Conservation (phyloP, 30 jellyfish, hydroid and myxozoan species). For the Morbakka virulenta region DNA sequence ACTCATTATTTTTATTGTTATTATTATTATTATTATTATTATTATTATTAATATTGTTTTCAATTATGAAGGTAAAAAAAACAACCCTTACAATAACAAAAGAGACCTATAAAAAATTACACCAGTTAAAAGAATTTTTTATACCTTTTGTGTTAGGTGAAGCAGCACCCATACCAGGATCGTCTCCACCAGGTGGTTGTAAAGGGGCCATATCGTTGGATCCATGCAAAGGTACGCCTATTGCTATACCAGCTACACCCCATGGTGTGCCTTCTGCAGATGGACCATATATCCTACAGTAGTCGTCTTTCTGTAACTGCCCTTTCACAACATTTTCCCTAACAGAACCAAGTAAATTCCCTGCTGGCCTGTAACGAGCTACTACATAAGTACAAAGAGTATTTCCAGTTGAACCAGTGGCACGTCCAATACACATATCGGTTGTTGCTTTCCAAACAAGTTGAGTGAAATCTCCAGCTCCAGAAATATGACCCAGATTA, state of each 20-base stretch:
- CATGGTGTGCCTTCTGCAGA: slow-evolving; percentile 5
- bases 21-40: too few relatives aligned
- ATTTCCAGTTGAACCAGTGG: slow-evolving; percentile 45
- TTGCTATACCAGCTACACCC: slow-evolving; percentile 27
- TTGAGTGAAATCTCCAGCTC: slow-evolving; percentile 66
- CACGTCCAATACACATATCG: slow-evolving; percentile 67
- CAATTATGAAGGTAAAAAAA: too few relatives aligned
- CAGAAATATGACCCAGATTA: slow-evolving; percentile 64
- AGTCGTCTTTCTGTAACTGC: slow-evolving; percentile 17
- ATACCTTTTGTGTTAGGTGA: slow-evolving; percentile 62
- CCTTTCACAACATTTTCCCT: slow-evolving; percentile 55
- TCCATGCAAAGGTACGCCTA: slow-evolving; percentile 43
- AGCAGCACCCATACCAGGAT: slow-evolving; percentile 73
- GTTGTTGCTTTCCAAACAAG: slow-evolving; percentile 66
- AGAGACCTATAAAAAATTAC: too few relatives aligned
- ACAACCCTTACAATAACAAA: too few relatives aligned
- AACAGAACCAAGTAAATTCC: slow-evolving; percentile 62
- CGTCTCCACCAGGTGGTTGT: slow-evolving; percentile 60
- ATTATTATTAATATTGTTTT: too few relatives aligned
- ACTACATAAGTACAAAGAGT: slow-evolving; percentile 64
- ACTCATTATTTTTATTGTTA: too few relatives aligned
- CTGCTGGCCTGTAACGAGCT: slow-evolving; percentile 66
- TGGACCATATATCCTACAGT: slow-evolving; percentile 56
- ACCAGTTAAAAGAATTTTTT: too few relatives aligned
- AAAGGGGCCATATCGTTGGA: slow-evolving; percentile 42